Conservation (phyloP, 2,888 invertebrate genomes). For the Aphidoletes aphidimyza region DNA sequence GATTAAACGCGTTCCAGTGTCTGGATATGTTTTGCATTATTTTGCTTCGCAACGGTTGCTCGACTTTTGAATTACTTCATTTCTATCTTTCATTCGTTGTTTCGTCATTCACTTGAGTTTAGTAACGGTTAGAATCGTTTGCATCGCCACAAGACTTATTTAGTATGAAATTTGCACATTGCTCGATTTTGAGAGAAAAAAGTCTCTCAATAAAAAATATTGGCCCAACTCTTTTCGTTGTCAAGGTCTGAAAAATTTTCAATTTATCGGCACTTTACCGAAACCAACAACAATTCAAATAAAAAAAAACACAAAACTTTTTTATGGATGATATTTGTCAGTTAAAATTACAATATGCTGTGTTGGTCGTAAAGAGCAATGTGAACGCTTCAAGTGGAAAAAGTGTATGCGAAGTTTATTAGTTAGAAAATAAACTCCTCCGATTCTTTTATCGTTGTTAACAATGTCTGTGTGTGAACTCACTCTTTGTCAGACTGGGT, state of each 20-base stretch:
- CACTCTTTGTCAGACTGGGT: background rate
- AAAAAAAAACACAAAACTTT: background rate
- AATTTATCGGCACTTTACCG: slow-evolving; percentile 7
- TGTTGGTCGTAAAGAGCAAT: background rate
- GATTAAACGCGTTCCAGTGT: slow-evolving; percentile 8
- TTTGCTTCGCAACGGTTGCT: background rate
- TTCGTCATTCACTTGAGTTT: too few relatives aligned
- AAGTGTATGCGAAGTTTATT: slow-evolving; percentile 6
- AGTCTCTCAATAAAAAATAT: background rate
- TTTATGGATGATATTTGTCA: slow-evolving; percentile 31
- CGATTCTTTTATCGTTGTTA: background rate
- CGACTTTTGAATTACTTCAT: background rate
- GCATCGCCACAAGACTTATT: background rate
- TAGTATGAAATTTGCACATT: too few relatives aligned
- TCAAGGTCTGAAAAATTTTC: slow-evolving; percentile 35
- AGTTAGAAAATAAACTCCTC: background rate
- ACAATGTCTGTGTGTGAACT: background rate
- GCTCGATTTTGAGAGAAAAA: too few relatives aligned
- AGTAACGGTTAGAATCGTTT: too few relatives aligned
- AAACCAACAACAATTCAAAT: too few relatives aligned
- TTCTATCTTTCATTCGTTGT: too few relatives aligned
- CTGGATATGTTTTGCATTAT: slow-evolving; percentile 6
- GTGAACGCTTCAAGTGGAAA: background rate
- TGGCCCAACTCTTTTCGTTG: slow-evolving; percentile 17
- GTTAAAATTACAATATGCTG: background rate